These are phyloP conservation scores for Uria aalge DNA, from an alignment of 2,113 vertebrate genomes.

Conservation along the genomic window DNA sequence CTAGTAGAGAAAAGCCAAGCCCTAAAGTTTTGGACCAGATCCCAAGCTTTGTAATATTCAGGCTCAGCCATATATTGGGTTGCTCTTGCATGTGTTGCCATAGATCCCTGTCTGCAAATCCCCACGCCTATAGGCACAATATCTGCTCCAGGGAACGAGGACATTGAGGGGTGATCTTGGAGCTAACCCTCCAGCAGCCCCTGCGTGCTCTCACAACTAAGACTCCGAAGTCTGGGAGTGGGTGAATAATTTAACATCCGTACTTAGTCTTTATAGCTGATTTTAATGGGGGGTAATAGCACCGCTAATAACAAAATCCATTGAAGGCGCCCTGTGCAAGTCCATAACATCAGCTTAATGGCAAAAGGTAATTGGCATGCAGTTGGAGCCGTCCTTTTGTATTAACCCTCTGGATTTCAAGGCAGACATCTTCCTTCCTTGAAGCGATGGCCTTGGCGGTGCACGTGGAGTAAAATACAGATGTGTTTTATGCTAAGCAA, in stretches of 20 bases:
- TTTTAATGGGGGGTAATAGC: constrained; percentile 74
- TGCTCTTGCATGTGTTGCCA: background rate
- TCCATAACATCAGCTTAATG: constrained; percentile 79
- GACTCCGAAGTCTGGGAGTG: constrained; percentile 58
- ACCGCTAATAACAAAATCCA: constrained; percentile 73
- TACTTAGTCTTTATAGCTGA: constrained; percentile 52
- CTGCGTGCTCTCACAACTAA: background rate
- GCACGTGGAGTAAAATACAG: background rate
- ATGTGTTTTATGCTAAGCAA: background rate
- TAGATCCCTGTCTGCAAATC: background rate
- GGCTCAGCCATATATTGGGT: background rate
- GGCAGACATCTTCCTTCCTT: constrained; percentile 15
- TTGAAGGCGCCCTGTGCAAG: constrained; percentile 66
- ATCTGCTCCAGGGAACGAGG: background rate
- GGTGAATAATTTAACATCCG: constrained; percentile 72
- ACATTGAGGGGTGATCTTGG: background rate
- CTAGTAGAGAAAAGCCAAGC: background rate
- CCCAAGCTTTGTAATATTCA: background rate
- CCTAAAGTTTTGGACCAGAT: background rate
- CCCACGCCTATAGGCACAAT: rapidly evolving
- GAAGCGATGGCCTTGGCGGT: background rate
- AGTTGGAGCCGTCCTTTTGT: constrained; percentile 53
- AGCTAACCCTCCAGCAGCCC: background rate
- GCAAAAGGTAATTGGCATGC: constrained; percentile 73
- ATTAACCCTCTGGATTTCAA: constrained; percentile 67